These are phyloP conservation scores for Campoletis raptor DNA, from an alignment of 2,888 invertebrate species.

Conservation along the genomic window DNA sequence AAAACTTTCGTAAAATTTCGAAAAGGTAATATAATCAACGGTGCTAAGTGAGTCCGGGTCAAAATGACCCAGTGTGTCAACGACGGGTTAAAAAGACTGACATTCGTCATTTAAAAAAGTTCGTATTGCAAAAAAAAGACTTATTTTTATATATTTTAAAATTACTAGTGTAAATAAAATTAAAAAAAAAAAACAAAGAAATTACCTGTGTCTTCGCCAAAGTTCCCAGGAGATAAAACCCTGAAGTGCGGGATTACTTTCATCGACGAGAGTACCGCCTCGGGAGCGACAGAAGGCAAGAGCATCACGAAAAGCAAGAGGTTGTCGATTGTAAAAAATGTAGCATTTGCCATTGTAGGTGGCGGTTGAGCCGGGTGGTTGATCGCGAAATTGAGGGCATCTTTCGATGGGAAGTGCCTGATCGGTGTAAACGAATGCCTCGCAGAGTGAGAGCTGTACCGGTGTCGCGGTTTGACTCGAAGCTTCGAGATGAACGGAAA, in stretches of 20 bases:
- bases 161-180: no score
- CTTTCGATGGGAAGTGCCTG: slow-evolving; percentile 95
- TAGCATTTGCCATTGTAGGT: slow-evolving; percentile 98
- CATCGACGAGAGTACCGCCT: slow-evolving; percentile 94
- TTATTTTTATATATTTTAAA: no score
- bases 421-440: slow-evolving; percentile 97
- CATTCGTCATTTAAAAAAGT: not conserved
- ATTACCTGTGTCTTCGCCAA: slow-evolving; percentile 93
- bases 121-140: not conserved
- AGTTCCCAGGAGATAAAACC: slow-evolving; percentile 98
- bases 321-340: slow-evolving; percentile 96
- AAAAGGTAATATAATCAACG: no score
- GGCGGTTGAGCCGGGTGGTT: slow-evolving; percentile 96
- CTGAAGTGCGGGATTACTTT: slow-evolving; percentile 96
- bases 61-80: no score
- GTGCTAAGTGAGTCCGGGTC: no score
- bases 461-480: slow-evolving; percentile 88
- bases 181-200: slow-evolving; percentile 71
- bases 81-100: no score
- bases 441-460: slow-evolving; percentile 94
- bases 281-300: slow-evolving; percentile 92
- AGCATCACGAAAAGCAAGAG: slow-evolving; percentile 92
- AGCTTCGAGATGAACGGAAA: slow-evolving; percentile 95
- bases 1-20: no score
- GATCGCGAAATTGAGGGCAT: slow-evolving; percentile 96